Evolutionary conservation across 2,113 vertebrate species (phyloP).

Genomic region (Rousettus leschenaultii): DNA sequence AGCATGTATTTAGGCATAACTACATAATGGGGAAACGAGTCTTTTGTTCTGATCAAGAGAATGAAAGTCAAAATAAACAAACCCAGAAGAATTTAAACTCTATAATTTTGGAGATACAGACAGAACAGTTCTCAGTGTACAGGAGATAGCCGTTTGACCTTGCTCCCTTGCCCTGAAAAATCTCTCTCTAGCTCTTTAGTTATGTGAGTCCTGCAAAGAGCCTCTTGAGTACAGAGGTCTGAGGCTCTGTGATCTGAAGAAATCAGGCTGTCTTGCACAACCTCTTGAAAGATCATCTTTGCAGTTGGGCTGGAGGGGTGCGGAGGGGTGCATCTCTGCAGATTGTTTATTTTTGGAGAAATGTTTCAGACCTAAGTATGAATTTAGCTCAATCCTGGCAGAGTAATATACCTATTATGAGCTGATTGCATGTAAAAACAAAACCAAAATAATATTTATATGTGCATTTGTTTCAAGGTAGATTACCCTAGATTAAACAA

Average conservation of each 20-base stretch:
- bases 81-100: background rate
- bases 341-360: background rate
- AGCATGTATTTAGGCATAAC: background rate
- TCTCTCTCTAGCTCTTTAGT: background rate
- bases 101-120: background rate
- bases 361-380: background rate
- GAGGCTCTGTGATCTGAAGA: background rate
- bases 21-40: background rate
- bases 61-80: background rate
- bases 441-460: background rate
- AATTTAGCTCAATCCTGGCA: background rate
- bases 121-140: background rate
- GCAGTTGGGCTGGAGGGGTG: background rate
- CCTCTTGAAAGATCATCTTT: background rate
- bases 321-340: background rate
- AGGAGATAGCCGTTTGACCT: background rate
- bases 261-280: background rate
- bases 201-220: background rate
- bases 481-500: background rate
- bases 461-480: background rate
- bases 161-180: background rate
- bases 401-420: background rate
- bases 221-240: background rate
- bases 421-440: background rate
- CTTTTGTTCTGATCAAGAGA: background rate